Base-by-base conservation (phyloP, 35 echinoderm and acorn worm genomes). In the Apostichopus japonicus region DNA sequence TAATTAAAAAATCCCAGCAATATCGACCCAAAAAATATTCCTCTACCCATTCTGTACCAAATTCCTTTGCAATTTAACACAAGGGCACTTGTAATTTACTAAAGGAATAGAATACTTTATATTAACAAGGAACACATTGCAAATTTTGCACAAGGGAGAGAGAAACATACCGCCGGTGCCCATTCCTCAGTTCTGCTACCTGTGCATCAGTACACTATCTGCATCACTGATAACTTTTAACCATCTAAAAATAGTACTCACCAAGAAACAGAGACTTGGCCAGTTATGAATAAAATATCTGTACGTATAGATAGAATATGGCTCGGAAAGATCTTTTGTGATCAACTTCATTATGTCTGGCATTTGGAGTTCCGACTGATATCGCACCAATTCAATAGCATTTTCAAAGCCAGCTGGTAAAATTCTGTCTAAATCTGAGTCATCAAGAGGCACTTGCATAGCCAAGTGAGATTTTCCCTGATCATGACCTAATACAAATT, bases 231-330 rank as follows among this genome's bases (percentile, higher is more conserved):
- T 33, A 33, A 33, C 1, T 33, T 33, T 33, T 33, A 33, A 33
- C 27, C 27, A 33, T 33, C 27, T 33, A 33, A 33, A 33, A 59
- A 59, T 9, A 73, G 33, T 62, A 95, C 97, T 96, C 94, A 99
- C 97, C 95, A 99, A 81, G 79, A 96, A 96, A 90, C 97, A 99
- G 72, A 99, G 84, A 91, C 95, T 90, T 79, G 97, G 97, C 97
- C 97, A 99, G 82, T 99, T 99, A 67, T 96, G 95, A 89, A 99
- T 99, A 84, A 98, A 99, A 75, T 99, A 99, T 57, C 97, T 83
- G 76, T 99, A 99, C 14, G 97, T 99, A 77, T 99, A 99, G 56
- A 99, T 99, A 77, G 97, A 99, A 92, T 99, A 99, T 6, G 97
- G 97, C 90, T 99, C 97, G 52, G 97, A 99, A 52, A 99, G 90